A percentile compares a stretch with the other conserved stretches of the same genome.
Conservation (phyloP, 2,888 invertebrate genomes). For the Amiota minor region DNA sequence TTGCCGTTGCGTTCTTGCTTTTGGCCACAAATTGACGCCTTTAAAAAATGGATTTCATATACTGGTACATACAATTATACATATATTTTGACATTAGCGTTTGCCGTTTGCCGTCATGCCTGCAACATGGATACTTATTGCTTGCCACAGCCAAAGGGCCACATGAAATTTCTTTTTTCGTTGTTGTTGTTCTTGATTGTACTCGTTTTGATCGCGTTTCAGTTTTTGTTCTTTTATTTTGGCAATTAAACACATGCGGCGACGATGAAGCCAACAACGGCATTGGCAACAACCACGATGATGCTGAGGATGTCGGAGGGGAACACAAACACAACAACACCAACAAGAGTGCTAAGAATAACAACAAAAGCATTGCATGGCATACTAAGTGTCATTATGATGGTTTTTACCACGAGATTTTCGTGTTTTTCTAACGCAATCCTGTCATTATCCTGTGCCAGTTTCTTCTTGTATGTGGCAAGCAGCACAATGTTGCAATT, state of each 20-base stretch:
- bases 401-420: constrained; percentile 47
- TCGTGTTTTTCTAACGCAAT: constrained; percentile 39
- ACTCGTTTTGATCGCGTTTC: constrained; percentile 42
- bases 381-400: constrained; percentile 72
- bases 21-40: constrained; percentile 46
- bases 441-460: constrained; percentile 58
- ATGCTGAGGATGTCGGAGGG: background rate
- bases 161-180: constrained; percentile 9
- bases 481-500: constrained; percentile 61
- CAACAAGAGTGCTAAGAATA: background rate
- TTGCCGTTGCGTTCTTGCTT: constrained; percentile 40
- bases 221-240: constrained; percentile 57
- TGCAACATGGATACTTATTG: background rate
- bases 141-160: background rate
- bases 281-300: background rate
- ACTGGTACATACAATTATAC: background rate
- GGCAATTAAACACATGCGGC: constrained; percentile 72
- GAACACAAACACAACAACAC: background rate
- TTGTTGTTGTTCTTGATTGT: constrained; percentile 40
- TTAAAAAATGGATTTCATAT: constrained; percentile 53
- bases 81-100: background rate
- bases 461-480: constrained; percentile 10
- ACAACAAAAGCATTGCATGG: constrained; percentile 60
- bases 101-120: background rate
- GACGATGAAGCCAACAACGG: constrained; percentile 40